These are phyloP conservation scores for Hyperopisus bebe DNA, from an alignment of 2,113 vertebrate species.

Conservation along the genomic window DNA sequence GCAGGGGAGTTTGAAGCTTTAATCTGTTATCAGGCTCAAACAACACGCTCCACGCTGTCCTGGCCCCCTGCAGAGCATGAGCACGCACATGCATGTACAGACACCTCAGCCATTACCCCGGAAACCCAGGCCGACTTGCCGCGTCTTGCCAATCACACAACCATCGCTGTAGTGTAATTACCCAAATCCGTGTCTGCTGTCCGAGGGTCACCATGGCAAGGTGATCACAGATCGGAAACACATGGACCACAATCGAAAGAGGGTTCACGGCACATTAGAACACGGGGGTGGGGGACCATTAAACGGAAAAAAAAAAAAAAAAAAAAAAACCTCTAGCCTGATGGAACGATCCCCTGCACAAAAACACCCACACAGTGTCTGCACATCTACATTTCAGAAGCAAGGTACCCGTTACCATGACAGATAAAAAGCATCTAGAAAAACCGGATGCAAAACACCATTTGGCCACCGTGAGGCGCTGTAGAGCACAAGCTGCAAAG, in stretches of 20 bases:
- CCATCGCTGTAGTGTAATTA: background rate
- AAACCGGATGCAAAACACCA: background rate
- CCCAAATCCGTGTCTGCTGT: background rate
- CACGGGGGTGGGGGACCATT: background rate
- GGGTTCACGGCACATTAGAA: background rate
- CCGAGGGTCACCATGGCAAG: background rate
- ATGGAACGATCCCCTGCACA: background rate
- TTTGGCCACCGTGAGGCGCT: background rate
- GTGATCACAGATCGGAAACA: background rate
- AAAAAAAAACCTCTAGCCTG: background rate
- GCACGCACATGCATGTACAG: slow-evolving; percentile 3
- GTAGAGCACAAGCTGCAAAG: background rate
- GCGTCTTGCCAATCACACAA: background rate
- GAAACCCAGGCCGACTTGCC: background rate
- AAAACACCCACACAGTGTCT: background rate
- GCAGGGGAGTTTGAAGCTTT: background rate
- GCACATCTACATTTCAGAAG: background rate
- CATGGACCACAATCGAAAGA: background rate
- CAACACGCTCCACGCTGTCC: background rate
- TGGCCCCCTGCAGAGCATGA: background rate
- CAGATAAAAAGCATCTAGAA: background rate
- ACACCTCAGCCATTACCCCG: background rate
- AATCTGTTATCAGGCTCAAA: background rate
- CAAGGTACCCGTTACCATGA: background rate
- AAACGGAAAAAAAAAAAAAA: background rate